phyloP scores from a whole-genome alignment of 2,888 invertebrate species.

The Volucella inanis region DNA sequence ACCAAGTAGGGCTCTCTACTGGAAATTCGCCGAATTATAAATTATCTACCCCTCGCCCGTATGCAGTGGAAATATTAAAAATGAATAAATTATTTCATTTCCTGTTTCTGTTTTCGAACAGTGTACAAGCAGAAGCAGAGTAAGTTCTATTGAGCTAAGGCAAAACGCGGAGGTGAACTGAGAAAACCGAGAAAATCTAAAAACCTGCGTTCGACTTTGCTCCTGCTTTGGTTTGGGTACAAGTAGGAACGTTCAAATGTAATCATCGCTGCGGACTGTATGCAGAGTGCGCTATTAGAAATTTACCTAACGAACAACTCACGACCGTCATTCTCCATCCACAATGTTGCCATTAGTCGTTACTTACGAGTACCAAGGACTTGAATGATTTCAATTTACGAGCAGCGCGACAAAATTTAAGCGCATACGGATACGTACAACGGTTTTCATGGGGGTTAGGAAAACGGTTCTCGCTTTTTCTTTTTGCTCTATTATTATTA shows the following conservation, averaged over 20 bases:
- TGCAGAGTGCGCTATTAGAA: constrained; percentile 36
- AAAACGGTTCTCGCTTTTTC: neutral
- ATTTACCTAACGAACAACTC: constrained; percentile 43
- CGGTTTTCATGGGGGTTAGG: neutral
- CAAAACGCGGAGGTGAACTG: constrained; percentile 16
- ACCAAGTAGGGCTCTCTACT: constrained; percentile 28
- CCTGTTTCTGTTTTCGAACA: constrained; percentile 37
- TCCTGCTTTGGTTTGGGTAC: too few species aligned
- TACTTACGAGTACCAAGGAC: neutral
- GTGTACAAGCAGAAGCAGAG: neutral
- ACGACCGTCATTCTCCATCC: neutral
- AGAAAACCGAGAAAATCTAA: neutral
- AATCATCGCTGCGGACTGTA: constrained; percentile 40
- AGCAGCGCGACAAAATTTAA: constrained; percentile 13
- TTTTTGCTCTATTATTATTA: neutral
- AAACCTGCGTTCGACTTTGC: constrained; percentile 4
- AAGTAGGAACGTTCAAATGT: constrained; percentile 33
- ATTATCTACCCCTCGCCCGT: constrained; percentile 18
- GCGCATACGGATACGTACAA: neutral
- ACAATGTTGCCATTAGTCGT: neutral
- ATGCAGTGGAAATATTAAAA: constrained; percentile 54
- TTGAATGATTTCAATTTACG: constrained; percentile 21
- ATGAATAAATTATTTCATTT: constrained; percentile 68
- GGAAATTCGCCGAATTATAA: constrained; percentile 57
- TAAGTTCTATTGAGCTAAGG: constrained; percentile 13